phyloP scores from a whole-genome alignment of 2,113 vertebrate species.

The Myodes glareolus region DNA sequence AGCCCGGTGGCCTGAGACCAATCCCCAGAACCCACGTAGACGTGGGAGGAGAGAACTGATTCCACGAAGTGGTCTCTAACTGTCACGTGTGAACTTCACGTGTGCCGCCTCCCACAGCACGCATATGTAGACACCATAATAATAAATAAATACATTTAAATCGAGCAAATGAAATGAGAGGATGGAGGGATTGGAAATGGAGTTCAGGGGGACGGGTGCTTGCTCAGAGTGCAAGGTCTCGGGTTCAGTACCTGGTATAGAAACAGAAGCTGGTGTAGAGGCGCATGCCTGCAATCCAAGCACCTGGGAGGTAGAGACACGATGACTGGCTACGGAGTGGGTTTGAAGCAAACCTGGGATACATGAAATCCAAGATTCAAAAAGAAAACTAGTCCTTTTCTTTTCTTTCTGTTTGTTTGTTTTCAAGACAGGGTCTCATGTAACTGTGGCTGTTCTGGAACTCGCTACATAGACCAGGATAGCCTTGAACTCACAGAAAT shows the following conservation, averaged over 20 bases:
- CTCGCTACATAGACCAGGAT: neutral
- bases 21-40: neutral
- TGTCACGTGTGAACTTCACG: too few species aligned
- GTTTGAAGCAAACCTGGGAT: neutral
- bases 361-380: neutral
- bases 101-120: too few species aligned
- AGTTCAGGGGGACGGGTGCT: neutral
- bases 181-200: too few species aligned
- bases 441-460: neutral
- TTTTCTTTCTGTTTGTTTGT: neutral
- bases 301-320: neutral
- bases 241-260: neutral
- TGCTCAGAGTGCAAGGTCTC: neutral
- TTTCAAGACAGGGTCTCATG: neutral
- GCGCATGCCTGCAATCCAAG: neutral
- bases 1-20: neutral
- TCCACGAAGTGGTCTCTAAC: too few species aligned
- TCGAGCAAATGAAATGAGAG: neutral
- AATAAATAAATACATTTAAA: neutral
- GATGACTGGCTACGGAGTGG: neutral
- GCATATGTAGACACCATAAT: neutral
- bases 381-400: neutral
- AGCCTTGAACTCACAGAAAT: neutral
- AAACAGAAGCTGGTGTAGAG: neutral
- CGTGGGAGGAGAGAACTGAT: neutral